Percentiles rank a stretch among this genome's conserved stretches.
Conservation (phyloP, 1,140 invertebrate species). For the Armadillidium nasatum region DNA sequence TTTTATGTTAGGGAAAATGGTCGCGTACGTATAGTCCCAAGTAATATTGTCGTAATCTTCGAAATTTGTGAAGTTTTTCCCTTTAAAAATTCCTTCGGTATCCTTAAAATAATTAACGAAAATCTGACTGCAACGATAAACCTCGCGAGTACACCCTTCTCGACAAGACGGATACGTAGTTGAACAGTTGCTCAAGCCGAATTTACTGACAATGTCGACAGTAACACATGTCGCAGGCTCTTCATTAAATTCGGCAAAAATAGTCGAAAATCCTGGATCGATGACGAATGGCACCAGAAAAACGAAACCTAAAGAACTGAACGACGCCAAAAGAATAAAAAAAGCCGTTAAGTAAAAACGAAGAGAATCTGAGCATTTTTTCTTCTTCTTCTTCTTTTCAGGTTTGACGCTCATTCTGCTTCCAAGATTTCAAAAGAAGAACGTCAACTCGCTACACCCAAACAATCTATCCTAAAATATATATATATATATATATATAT, state of each 20-base stretch:
- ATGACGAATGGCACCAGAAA: slow-evolving; percentile 86
- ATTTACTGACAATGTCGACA: slow-evolving; percentile 68
- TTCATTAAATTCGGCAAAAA: slow-evolving; percentile 76
- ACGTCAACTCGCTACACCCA: too few relatives aligned
- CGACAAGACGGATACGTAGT: slow-evolving; percentile 71
- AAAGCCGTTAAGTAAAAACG: slow-evolving; percentile 81
- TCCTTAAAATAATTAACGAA: slow-evolving; percentile 63
- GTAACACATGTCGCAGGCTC: slow-evolving; percentile 76
- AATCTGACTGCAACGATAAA: slow-evolving; percentile 62
- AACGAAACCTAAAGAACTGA: slow-evolving; percentile 80
- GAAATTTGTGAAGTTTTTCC: slow-evolving; percentile 31
- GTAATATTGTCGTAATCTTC: slow-evolving; percentile 21
- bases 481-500: too few relatives aligned
- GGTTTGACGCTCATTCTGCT: not conserved
- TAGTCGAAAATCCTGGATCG: slow-evolving; percentile 78
- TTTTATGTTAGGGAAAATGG: slow-evolving; percentile 81
- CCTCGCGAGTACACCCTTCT: slow-evolving; percentile 72
- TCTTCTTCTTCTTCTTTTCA: not conserved
- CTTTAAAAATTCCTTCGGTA: slow-evolving; percentile 48
- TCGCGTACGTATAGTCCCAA: slow-evolving; percentile 57
- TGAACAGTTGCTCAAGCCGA: slow-evolving; percentile 72
- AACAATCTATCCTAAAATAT: too few relatives aligned
- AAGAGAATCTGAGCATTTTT: slow-evolving; percentile 16
- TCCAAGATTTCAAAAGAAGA: too few relatives aligned
- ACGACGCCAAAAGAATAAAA: slow-evolving; percentile 79